Percentiles rank a stretch among this genome's conserved stretches.
phyloP scores from a whole-genome alignment of 1,140 invertebrate genomes.

The Ceratosolen fusciceps region DNA sequence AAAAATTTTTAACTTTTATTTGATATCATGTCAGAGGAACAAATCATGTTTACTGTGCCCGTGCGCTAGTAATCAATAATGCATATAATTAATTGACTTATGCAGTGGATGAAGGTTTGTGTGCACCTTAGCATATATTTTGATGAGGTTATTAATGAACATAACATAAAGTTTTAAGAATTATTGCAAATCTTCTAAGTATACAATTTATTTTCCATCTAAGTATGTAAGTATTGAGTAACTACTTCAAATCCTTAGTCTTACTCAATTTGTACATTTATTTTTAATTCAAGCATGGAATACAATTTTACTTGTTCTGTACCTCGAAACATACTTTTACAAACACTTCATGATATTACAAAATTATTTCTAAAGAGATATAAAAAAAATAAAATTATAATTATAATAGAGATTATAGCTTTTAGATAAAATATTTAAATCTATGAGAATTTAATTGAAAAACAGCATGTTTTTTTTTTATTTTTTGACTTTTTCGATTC shows the following conservation, averaged over 20 bases:
- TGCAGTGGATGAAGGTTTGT: constrained; percentile 48
- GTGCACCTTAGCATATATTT: background rate
- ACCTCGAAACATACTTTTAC: no score
- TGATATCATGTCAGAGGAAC: background rate
- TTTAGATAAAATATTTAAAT: no score
- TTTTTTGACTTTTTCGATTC: no score
- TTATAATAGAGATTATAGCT: no score
- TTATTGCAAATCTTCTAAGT: background rate
- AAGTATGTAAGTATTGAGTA: constrained; percentile 1
- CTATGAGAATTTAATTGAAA: no score
- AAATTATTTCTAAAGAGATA: no score
- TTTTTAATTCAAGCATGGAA: background rate
- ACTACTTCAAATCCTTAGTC: background rate
- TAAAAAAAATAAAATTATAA: no score
- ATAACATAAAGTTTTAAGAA: background rate
- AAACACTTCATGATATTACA: no score
- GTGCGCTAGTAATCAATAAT: background rate
- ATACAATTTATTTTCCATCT: background rate
- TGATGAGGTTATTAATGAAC: constrained; percentile 39
- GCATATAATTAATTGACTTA: background rate
- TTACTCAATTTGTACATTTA: background rate
- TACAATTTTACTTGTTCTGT: no score
- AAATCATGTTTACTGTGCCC: background rate
- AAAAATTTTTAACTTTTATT: constrained; percentile 6
- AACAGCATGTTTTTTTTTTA: no score